phyloP scores from a whole-genome alignment of 2,888 invertebrate species.

The Caenorhabditis panamensis region DNA sequence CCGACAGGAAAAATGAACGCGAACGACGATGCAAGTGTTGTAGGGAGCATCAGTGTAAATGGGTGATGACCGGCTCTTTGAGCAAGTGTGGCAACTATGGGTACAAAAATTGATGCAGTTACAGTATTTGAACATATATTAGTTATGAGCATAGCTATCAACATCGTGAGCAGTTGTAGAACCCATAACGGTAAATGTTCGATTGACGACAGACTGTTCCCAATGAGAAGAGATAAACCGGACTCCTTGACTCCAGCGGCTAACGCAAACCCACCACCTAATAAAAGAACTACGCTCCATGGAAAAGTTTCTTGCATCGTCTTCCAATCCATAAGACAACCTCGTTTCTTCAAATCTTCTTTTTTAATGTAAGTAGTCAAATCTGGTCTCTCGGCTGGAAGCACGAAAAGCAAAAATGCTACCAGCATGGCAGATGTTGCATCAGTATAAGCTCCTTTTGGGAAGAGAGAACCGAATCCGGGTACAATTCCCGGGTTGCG shows the following conservation, averaged over 20 bases:
- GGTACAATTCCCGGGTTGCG: slow-evolving; percentile 90
- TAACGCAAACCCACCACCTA: slow-evolving; percentile 80
- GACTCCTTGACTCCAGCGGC: slow-evolving; percentile 83
- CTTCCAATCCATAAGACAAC: slow-evolving; percentile 83
- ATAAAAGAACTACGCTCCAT: slow-evolving; percentile 78
- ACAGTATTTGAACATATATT: slow-evolving; percentile 93
- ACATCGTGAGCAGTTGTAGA: slow-evolving; percentile 87
- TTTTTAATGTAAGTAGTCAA: slow-evolving; percentile 64
- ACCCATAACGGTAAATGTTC: slow-evolving; percentile 85
- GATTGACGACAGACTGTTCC: slow-evolving; percentile 86
- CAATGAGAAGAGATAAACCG: slow-evolving; percentile 88
- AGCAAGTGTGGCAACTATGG: slow-evolving; percentile 86
- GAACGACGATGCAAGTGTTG: slow-evolving; percentile 84
- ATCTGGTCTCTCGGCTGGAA: slow-evolving; percentile 87
- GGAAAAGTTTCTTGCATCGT: slow-evolving; percentile 77
- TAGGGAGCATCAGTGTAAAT: slow-evolving; percentile 82
- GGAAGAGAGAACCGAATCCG: slow-evolving; percentile 62
- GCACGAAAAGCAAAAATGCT: slow-evolving; percentile 89
- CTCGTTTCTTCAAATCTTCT: slow-evolving; percentile 67
- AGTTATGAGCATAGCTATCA: slow-evolving; percentile 89
- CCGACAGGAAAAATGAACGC: slow-evolving; percentile 85
- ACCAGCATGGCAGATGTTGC: slow-evolving; percentile 87
- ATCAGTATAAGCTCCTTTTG: slow-evolving; percentile 81
- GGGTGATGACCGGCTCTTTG: slow-evolving; percentile 72
- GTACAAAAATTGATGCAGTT: slow-evolving; percentile 89